phyloP scores from a whole-genome alignment of 2,888 invertebrate species.

The Xanthorhoe designata region DNA sequence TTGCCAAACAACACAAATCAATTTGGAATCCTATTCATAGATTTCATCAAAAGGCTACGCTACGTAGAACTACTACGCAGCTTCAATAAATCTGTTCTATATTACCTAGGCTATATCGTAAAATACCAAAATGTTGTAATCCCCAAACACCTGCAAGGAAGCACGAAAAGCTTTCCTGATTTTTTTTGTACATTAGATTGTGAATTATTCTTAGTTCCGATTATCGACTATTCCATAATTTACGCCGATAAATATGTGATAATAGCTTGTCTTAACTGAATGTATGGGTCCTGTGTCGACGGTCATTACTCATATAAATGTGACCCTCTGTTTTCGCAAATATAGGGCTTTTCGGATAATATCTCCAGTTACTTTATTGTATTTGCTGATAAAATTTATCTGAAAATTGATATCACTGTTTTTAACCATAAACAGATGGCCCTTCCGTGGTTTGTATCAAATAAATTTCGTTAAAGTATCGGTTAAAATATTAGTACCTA shows the following conservation, averaged over 20 bases:
- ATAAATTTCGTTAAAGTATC: not conserved
- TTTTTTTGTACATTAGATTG: not conserved
- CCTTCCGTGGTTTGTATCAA: not conserved
- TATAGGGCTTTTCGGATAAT: conserved; percentile 11
- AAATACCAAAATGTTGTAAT: conserved; percentile 1
- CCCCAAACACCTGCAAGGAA: conserved; percentile 1
- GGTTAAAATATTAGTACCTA: not conserved
- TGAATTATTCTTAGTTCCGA: conserved; percentile 3
- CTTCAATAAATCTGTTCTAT: not conserved
- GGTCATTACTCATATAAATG: conserved; percentile 28
- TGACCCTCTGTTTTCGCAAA: conserved; percentile 27
- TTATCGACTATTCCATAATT: conserved; percentile 24
- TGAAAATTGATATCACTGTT: conserved; percentile 2
- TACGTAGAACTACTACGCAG: not conserved
- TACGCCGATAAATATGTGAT: conserved; percentile 33
- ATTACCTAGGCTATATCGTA: not conserved
- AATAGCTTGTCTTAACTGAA: conserved; percentile 31
- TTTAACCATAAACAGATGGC: conserved; percentile 7
- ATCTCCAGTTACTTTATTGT: conserved; percentile 17
- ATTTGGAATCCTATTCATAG: not conserved
- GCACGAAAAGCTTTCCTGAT: conserved; percentile 8
- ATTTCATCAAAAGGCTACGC: not conserved
- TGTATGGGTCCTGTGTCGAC: conserved; percentile 26
- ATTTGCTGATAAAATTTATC: conserved; percentile 16
- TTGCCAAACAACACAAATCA: too few relatives aligned